Evolutionary conservation across 2,797 vertebrate species (phyloP).

Genomic region (Acanthiza pusilla): DNA sequence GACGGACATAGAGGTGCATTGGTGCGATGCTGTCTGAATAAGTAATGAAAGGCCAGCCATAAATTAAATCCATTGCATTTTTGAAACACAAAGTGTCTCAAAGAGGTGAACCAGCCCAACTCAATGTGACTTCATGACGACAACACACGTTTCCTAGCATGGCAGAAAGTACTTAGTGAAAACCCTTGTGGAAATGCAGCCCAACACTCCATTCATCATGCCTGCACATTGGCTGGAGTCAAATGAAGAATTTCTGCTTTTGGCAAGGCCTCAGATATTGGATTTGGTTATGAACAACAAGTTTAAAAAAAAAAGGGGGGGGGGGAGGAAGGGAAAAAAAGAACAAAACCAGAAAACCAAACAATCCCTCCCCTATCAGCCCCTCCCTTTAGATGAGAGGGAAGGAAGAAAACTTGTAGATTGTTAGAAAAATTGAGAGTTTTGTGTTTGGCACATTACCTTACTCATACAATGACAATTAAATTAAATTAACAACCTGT

Average conservation of each 20-base stretch:
- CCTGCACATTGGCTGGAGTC: background rate
- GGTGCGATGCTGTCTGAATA: background rate
- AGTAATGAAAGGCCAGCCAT: background rate
- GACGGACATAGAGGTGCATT: background rate
- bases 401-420: background rate
- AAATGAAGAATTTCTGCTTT: background rate
- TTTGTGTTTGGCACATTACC: background rate
- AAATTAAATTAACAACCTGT: background rate
- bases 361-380: background rate
- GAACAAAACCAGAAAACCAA: background rate
- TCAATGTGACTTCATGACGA: accelerated
- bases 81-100: background rate
- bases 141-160: background rate
- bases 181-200: background rate
- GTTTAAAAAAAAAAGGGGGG: too few relatives aligned
- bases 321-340: too few relatives aligned
- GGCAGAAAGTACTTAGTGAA: background rate
- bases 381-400: too few relatives aligned
- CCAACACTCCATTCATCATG: accelerated
- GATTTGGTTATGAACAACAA: background rate
- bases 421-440: background rate
- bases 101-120: background rate
- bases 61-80: background rate
- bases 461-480: background rate
- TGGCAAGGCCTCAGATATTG: background rate